Percentiles rank a stretch among this genome's conserved stretches.
Evolutionary conservation across 2,113 vertebrate genomes (phyloP).

Genomic region (Phasianus colchicus): DNA sequence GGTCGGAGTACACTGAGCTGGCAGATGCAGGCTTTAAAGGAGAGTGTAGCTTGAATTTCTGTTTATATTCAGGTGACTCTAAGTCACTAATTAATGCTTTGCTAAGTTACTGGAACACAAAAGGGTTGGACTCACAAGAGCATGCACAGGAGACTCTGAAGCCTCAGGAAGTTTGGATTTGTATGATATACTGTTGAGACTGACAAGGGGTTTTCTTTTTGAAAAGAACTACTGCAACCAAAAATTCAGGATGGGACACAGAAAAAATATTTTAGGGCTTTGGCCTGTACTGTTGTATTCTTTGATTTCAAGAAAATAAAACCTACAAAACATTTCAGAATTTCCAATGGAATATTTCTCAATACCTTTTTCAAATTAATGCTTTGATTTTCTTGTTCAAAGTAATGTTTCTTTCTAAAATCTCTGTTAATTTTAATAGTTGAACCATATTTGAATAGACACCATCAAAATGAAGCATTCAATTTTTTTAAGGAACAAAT

Average conservation of each 20-base stretch:
- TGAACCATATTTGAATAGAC: neutral
- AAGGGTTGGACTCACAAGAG: neutral
- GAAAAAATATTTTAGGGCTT: neutral
- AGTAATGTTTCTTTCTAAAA: neutral
- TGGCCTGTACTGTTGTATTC: neutral
- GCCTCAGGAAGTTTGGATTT: neutral
- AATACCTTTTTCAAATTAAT: neutral
- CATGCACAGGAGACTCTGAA: neutral
- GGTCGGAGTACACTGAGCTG: neutral
- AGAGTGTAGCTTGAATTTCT: neutral
- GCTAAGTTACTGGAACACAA: neutral
- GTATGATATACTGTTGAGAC: rapidly evolving
- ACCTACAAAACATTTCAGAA: neutral
- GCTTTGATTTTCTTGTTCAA: neutral
- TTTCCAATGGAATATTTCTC: neutral
- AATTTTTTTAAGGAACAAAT: neutral
- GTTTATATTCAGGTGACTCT: neutral
- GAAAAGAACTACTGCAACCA: neutral
- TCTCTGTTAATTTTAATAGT: neutral
- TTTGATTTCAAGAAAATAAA: neutral
- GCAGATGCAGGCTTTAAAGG: neutral
- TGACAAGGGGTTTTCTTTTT: neutral
- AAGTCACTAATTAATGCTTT: neutral
- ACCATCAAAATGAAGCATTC: neutral
- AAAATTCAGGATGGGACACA: neutral